phyloP scores from a whole-genome alignment of 2,113 vertebrate species.

The Aegypius monachus region DNA sequence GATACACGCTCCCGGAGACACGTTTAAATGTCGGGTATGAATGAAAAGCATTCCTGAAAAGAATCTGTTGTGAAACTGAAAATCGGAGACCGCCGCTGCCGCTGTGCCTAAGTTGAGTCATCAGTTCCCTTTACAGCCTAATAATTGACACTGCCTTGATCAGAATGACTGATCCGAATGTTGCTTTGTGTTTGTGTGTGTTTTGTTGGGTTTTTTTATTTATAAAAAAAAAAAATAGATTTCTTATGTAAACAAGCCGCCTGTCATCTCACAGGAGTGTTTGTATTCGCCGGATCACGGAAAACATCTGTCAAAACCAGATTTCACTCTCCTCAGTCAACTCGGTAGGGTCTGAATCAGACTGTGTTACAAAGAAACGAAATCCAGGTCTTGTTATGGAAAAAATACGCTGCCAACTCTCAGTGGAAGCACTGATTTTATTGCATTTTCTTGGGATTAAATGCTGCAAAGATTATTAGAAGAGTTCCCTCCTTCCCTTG shows the following conservation, averaged over 20 bases:
- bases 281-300: conserved; percentile 50
- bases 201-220: neutral
- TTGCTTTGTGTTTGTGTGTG: conserved; percentile 57
- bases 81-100: conserved; percentile 73
- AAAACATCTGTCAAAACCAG: conserved; percentile 71
- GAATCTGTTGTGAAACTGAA: conserved; percentile 79
- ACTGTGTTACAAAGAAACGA: conserved; percentile 36
- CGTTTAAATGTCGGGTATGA: conserved; percentile 56
- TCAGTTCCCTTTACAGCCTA: conserved; percentile 78
- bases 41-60: conserved; percentile 82
- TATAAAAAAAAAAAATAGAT: conserved; percentile 4
- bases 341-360: conserved; percentile 46
- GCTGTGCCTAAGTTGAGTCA: conserved; percentile 74
- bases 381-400: neutral
- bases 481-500: neutral
- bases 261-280: conserved; percentile 54
- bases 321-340: conserved; percentile 66
- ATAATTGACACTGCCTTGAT: conserved; percentile 76
- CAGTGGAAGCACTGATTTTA: conserved; percentile 1
- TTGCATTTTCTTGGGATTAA: neutral
- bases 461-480: neutral
- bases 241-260: conserved; percentile 69
- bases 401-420: neutral
- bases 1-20: conserved; percentile 35
- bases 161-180: conserved; percentile 74